These are phyloP conservation scores for Drosophila subpulchrella DNA, from an alignment of 1,140 invertebrate genomes.

Conservation along the genomic window DNA sequence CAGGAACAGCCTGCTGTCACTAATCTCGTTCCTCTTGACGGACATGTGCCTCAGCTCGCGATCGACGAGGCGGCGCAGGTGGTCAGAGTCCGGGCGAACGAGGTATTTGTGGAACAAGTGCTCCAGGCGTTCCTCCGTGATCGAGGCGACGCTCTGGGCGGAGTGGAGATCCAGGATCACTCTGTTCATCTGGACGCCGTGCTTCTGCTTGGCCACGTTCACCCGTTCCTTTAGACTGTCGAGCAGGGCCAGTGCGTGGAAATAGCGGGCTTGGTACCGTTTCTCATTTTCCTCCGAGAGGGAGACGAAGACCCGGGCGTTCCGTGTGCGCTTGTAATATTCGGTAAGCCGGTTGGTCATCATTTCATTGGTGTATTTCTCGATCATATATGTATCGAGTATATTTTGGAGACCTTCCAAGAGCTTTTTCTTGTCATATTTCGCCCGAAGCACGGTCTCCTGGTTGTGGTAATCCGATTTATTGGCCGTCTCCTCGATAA, in stretches of 20 bases:
- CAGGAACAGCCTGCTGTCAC: constrained; percentile 46
- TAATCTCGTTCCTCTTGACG: constrained; percentile 55
- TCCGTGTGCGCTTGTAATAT: constrained; percentile 37
- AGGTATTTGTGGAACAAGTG: neutral
- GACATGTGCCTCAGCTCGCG: constrained; percentile 28
- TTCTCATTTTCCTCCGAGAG: accelerated
- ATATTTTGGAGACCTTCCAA: neutral
- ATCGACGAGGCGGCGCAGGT: constrained; percentile 7
- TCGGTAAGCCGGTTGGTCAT: constrained; percentile 37
- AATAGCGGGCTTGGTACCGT: constrained; percentile 1
- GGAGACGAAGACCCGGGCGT: neutral
- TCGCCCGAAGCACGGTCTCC: neutral
- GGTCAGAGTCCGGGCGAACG: constrained; percentile 8
- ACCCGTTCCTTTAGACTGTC: neutral
- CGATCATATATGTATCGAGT: neutral
- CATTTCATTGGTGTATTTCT: constrained; percentile 13
- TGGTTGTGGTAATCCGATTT: neutral
- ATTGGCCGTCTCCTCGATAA: constrained; percentile 12
- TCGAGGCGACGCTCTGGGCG: neutral
- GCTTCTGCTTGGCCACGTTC: constrained; percentile 8
- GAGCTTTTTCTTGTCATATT: constrained; percentile 41
- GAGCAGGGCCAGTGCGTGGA: neutral
- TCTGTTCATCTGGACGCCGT: constrained; percentile 1
- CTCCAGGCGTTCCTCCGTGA: constrained; percentile 31
- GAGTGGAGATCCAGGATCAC: constrained; percentile 35